A percentile compares a stretch with the other conserved stretches of the same genome.
Conservation (phyloP, 2,888 invertebrate genomes). For the Ornithoptera priamus region DNA sequence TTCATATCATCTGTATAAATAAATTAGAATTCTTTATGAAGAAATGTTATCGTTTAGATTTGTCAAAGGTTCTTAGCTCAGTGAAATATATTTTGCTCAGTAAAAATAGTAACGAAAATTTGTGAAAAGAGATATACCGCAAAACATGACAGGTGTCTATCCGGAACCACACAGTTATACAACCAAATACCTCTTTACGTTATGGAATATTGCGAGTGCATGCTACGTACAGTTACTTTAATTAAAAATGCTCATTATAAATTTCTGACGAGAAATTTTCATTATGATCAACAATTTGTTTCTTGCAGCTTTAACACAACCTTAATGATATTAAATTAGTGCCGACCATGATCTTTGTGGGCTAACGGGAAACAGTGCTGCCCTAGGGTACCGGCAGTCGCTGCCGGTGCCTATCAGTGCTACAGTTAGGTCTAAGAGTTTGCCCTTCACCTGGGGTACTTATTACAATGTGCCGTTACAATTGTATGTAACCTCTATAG, state of each 20-base stretch:
- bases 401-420: slow-evolving; percentile 23
- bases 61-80: too few relatives aligned
- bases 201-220: too few relatives aligned
- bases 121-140: too few relatives aligned
- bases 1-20: too few relatives aligned
- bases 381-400: slow-evolving; percentile 21
- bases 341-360: slow-evolving; percentile 43
- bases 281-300: not conserved
- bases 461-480: slow-evolving; percentile 25
- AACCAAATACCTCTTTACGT: too few relatives aligned
- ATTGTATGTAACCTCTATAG: slow-evolving; percentile 13
- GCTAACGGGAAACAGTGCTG: slow-evolving; percentile 42
- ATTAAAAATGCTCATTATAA: not conserved
- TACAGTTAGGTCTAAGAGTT: slow-evolving; percentile 30
- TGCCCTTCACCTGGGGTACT: slow-evolving; percentile 29
- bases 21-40: too few relatives aligned
- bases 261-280: not conserved
- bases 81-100: too few relatives aligned
- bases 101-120: too few relatives aligned
- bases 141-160: too few relatives aligned
- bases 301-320: slow-evolving; percentile 4
- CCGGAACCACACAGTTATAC: too few relatives aligned
- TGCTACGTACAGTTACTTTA: not conserved
- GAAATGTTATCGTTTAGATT: too few relatives aligned
- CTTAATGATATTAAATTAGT: slow-evolving; percentile 40